Percentiles rank a stretch among this genome's conserved stretches.
Evolutionary conservation across 2,797 vertebrate species (phyloP).

Genomic region (Muscicapa comitata): DNA sequence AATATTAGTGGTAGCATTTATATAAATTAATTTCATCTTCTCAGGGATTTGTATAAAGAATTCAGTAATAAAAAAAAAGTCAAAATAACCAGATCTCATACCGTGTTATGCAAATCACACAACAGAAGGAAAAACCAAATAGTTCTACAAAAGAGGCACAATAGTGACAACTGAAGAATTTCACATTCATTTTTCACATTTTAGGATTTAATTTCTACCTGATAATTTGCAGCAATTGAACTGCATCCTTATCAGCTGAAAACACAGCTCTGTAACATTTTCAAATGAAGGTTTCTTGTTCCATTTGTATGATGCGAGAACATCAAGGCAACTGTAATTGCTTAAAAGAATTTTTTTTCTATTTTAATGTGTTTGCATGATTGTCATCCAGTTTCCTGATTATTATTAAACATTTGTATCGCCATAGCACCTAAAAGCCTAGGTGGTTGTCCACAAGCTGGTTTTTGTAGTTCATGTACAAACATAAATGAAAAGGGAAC

Average conservation of each 20-base stretch:
- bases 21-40: not conserved
- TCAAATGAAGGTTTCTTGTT: not conserved
- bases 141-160: not conserved
- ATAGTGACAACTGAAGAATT: not conserved
- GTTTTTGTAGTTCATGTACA: not conserved
- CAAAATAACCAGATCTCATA: not conserved
- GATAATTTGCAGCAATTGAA: not conserved
- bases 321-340: not conserved
- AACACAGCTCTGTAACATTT: not conserved
- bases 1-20: not conserved
- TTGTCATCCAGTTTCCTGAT: not conserved
- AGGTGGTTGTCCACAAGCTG: not conserved
- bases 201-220: not conserved
- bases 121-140: not conserved
- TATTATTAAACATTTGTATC: not conserved
- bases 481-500: not conserved
- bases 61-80: not conserved
- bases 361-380: not conserved
- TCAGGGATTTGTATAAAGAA: not conserved
- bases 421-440: not conserved
- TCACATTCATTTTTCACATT: not conserved
- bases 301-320: not conserved
- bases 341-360: not conserved
- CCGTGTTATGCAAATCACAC: not conserved
- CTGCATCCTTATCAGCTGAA: not conserved